Evolutionary conservation across 2,113 vertebrate species (phyloP).

Genomic region (Caranx ignobilis): DNA sequence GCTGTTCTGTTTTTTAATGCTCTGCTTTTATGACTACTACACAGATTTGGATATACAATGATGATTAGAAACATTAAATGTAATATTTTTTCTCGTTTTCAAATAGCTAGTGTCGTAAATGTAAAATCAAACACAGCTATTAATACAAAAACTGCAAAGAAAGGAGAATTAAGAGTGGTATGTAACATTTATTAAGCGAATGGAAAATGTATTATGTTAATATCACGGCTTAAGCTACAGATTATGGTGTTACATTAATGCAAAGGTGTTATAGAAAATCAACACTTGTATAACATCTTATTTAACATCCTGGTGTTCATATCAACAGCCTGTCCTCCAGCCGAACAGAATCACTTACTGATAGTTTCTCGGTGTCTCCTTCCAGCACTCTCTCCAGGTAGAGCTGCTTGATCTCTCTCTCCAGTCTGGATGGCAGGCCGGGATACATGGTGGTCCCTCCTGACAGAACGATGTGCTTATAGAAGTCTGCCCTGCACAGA

Average conservation of each 20-base stretch:
- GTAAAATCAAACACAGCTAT: too few relatives aligned
- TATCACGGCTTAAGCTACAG: constrained; percentile 1
- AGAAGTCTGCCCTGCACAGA: constrained; percentile 92
- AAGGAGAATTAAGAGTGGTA: not conserved
- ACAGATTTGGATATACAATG: too few relatives aligned
- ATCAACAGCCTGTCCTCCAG: too few relatives aligned
- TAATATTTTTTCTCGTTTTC: too few relatives aligned
- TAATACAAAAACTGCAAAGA: too few relatives aligned
- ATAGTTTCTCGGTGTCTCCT: constrained; percentile 94
- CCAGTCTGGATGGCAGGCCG: constrained; percentile 94
- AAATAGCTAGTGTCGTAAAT: too few relatives aligned
- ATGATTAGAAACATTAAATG: too few relatives aligned
- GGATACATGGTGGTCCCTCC: constrained; percentile 99
- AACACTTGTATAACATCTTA: not conserved
- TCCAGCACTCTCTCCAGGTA: constrained; percentile 97
- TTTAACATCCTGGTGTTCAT: not conserved
- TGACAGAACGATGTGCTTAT: constrained; percentile 98
- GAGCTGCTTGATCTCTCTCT: constrained; percentile 97
- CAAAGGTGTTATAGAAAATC: not conserved
- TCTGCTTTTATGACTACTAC: not conserved
- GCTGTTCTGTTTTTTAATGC: not conserved
- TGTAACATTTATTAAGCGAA: not conserved
- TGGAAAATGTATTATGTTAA: not conserved
- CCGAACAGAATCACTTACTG: constrained; percentile 80
- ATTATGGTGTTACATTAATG: constrained; percentile 1